Percentiles rank a stretch among this genome's conserved stretches.
phyloP scores from a whole-genome alignment of 2,113 vertebrate genomes.

The Bostrychus sinensis region DNA sequence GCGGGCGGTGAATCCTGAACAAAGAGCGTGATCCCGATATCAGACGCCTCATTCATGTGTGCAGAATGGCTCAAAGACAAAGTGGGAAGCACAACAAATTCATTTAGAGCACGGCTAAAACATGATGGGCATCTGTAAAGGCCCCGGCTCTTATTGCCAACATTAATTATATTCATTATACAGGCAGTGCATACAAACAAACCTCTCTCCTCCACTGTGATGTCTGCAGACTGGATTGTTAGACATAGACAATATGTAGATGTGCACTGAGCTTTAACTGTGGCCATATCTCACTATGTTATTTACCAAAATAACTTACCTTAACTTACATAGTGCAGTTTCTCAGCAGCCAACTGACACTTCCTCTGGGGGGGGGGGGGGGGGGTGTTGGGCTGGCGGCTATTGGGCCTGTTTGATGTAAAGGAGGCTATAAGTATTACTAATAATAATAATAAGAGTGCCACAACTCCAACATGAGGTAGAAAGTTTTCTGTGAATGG shows the following conservation, averaged over 20 bases:
- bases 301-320: too few relatives aligned
- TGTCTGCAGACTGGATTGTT: constrained; percentile 34
- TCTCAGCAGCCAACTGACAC: not conserved
- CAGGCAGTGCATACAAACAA: constrained; percentile 58
- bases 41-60: constrained; percentile 73
- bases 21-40: constrained; percentile 72
- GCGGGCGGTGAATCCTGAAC: constrained; percentile 68
- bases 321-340: not conserved
- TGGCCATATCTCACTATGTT: not conserved
- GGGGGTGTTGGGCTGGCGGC: too few relatives aligned
- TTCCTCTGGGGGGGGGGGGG: too few relatives aligned
- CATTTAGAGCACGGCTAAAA: constrained; percentile 71
- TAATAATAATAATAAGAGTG: too few relatives aligned
- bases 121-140: constrained; percentile 75
- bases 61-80: constrained; percentile 70
- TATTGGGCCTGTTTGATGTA: too few relatives aligned
- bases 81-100: constrained; percentile 78
- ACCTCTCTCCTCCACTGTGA: constrained; percentile 58
- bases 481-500: too few relatives aligned
- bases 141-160: constrained; percentile 59
- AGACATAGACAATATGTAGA: constrained; percentile 6
- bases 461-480: too few relatives aligned
- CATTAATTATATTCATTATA: constrained; percentile 73
- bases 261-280: constrained; percentile 21
- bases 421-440: too few relatives aligned